Base-by-base conservation (phyloP, 2,797 vertebrate species). In the Rhinatrema bivittatum region DNA sequence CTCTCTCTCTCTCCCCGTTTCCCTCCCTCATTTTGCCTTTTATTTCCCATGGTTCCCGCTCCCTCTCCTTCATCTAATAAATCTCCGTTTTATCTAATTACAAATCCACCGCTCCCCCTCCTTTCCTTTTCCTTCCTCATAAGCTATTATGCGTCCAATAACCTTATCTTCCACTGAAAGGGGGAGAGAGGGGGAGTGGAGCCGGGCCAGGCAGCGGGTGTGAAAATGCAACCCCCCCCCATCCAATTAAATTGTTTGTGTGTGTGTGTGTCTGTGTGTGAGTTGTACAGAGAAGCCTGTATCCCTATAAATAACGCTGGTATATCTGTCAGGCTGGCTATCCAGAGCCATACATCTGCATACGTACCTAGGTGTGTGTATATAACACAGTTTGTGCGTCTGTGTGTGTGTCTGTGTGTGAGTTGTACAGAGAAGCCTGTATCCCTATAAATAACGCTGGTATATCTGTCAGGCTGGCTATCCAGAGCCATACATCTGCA, bases 51-150 rank as follows among this genome's bases (percentile, higher is more conserved):
- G 8, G 13, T 10, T 29, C 5, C 9, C 18, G 29, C 13, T 14
- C 6, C 5, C 12, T 11, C 12, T 29, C 7, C 9, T 10, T 3
- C 8, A 12, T 10, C 10, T 6, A n/a, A 11, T 16, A 11, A 16
- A 16, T 4, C 27, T 29, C 16, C 27, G 7, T 27, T 29, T 4
- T 17, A 17, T 15, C 27, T 29, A 27, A 5, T 17, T 12, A 20
- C 9, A n/a, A 22, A 18, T 20, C 24, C 7, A 25, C 13, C 38
- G 12, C 19, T 8, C 22, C 7, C 4, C 27, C 3, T 17, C 23
- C 35, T 36, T 35, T 45, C 23, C 44, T 36, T 39, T 25, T 29
- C 36, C 7, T 26, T 28, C 23, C 36, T 42, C 36, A 49, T 36
- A 48, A 36, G 32, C 38, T 36, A 28, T 23, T 32, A 32, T 27